Base-by-base conservation (phyloP, 2,113 vertebrate genomes). In the Ceyx cyanopectus region DNA sequence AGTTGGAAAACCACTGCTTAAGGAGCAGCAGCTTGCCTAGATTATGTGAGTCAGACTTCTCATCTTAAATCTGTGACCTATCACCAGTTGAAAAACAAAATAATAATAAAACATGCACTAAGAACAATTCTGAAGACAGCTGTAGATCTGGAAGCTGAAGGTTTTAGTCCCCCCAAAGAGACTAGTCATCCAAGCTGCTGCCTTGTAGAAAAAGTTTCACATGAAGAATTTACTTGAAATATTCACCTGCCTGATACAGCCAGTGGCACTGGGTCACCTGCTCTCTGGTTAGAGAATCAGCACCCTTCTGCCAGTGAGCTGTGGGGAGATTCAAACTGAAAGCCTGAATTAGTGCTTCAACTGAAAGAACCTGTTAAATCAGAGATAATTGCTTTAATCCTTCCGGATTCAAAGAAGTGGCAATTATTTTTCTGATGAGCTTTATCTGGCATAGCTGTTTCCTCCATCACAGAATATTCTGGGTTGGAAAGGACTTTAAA, bases 221-320 rank as follows among this genome's bases (percentile, higher is more conserved):
- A 24, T 0, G 1, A 65, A 21, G 8, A 48, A 69, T 34, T 10
- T 18, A 21, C 34, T 14, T 16, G 23, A 63, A 68, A 22, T 0
- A 9, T 19, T 5, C 16, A 20, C 9, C 34, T 29, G 14, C 5
- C 50, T 0, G 0, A 23, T 19, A n/a, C 7, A 6, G 8, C 26
- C 22, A 7, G 56, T 3, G 10, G 43, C 43, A 21, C 34, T 1
- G 27, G 43, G n/a, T 46, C 2, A 1, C 26, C 26, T 37, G 21
- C n/a, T 21, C 34, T 40, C 23, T 9, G 17, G 37, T 19, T 32
- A 27, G 30, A 50, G 72, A 58, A 12, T 7, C 61, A 41, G 8
- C 0, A 4, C 45, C 21, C 32, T 26, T 12, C 68, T 23, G 45
- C 32, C 32, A 41, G 57, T 0, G 7, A 18, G 29, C 58, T 40